Percentiles rank a stretch among this genome's conserved stretches.
These are phyloP conservation scores for Peribatodes rhomboidaria DNA, from an alignment of 2,888 invertebrate genomes.

Conservation along the genomic window DNA sequence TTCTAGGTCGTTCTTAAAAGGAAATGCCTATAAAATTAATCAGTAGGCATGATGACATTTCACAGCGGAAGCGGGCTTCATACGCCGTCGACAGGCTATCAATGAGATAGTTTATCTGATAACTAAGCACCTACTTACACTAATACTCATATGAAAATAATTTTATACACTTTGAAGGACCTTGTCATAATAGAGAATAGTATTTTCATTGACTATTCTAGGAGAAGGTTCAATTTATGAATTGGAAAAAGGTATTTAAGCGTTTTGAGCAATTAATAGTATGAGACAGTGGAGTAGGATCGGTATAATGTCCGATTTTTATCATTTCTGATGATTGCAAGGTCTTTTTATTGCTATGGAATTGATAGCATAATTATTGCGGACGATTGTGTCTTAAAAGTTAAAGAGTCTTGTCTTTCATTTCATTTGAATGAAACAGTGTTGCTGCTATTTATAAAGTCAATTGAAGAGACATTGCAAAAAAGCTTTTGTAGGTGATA, in stretches of 20 bases:
- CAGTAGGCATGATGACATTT: conserved; percentile 17
- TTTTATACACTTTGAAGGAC: background rate
- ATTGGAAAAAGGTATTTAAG: background rate
- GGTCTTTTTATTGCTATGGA: background rate
- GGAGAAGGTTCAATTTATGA: background rate
- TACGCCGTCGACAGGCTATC: conserved; percentile 16
- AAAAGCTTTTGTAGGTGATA: background rate
- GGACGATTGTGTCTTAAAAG: background rate
- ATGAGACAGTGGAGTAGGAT: background rate
- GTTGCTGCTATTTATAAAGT: conserved; percentile 3
- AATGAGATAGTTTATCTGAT: conserved; percentile 15
- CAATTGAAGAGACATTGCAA: background rate
- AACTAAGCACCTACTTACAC: background rate
- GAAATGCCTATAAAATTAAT: conserved; percentile 16
- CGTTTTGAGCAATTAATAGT: background rate
- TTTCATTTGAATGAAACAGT: conserved; percentile 19
- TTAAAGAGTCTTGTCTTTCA: too few relatives aligned
- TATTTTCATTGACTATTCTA: too few relatives aligned
- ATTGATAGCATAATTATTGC: conserved; percentile 27
- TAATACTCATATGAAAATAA: background rate
- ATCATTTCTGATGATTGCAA: background rate
- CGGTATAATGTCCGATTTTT: background rate
- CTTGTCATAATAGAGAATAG: background rate
- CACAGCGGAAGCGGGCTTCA: conserved; percentile 24
- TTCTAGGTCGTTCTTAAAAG: conserved; percentile 2